Evolutionary conservation across 2,888 invertebrate genomes (phyloP).

Genomic region (Oscheius onirici): DNA sequence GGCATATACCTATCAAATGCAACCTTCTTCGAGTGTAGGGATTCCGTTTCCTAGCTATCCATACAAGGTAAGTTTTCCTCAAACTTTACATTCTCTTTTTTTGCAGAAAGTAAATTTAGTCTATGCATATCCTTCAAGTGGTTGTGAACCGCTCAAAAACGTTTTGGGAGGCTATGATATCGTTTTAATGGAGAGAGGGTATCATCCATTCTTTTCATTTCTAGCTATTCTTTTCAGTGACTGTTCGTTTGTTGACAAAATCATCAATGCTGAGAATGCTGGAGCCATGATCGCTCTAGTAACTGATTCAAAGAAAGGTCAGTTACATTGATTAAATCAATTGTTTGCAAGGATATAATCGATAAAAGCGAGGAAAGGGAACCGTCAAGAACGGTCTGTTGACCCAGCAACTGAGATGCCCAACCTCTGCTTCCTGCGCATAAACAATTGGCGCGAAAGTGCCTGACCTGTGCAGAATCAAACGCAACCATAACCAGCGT

Average conservation of each 20-base stretch:
- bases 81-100: not conserved
- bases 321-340: not conserved
- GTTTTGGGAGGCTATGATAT: slow-evolving; percentile 11
- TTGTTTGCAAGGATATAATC: not conserved
- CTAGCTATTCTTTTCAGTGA: slow-evolving; percentile 44
- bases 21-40: slow-evolving; percentile 32
- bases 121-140: slow-evolving; percentile 37
- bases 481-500: not conserved
- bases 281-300: slow-evolving; percentile 57
- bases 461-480: no score
- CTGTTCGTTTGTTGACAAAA: slow-evolving; percentile 61
- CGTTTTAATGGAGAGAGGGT: slow-evolving; percentile 39
- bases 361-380: not conserved
- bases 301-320: slow-evolving; percentile 52
- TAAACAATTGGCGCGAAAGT: no score
- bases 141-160: slow-evolving; percentile 36
- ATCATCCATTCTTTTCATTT: not conserved
- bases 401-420: no score
- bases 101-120: slow-evolving; percentile 31
- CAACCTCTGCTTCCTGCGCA: no score
- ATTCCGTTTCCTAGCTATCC: slow-evolving; percentile 28
- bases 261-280: slow-evolving; percentile 52
- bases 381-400: no score
- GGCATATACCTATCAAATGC: slow-evolving; percentile 39
- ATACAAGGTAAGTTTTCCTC: slow-evolving; percentile 18